Base-by-base conservation (phyloP, 1,140 invertebrate species). In the Hestina assimilis region DNA sequence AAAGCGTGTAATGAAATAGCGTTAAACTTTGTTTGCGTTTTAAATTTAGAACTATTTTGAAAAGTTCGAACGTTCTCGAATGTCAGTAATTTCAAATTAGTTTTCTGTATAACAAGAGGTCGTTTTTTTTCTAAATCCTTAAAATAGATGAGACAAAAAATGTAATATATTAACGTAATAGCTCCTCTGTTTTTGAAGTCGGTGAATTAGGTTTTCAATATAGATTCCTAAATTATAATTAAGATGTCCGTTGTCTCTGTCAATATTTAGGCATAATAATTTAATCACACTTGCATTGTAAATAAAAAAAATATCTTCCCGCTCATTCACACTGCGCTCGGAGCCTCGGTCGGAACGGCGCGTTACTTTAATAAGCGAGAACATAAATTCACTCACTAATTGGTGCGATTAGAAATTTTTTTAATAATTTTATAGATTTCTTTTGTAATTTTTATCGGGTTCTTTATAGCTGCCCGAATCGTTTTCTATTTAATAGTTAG, bases 351-450 rank as follows among this genome's bases (percentile, higher is more conserved):
- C 33, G 7, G 8, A 38, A 19, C 15, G 14, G 33, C 33, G 42
- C 57, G 60, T 62, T 69, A 53, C 50, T 66, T 67, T 79, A 75
- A 78, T 78, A 82, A 79, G 73, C 72, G 72, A 72, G 69, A 80
- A 78, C 66, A 83, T 86, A 84, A 86, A 86, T 78, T 62, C 72
- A 72, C 46, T 43, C 59, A 62, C 68, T 86, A 86, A 86, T 86
- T 86, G 83, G 81, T 66, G 54, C 73, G 71, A 82, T 84, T 84
- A 83, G 76, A 83, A 80, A 63, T 81, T 75, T n/a, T n/a, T 79
- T 79, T 81, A 81, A 86, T 79, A 69, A 83, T 83, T 86, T 83
- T 84, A 83, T 84, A 70, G 78, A 81, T 83, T 83, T 78, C 80
- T 84, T 83, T 84, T 83, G 79, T 86, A 86, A 79, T 80, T 75